These are phyloP conservation scores for Phenganax marumi DNA, from an alignment of 92 coral and sea anemone species.

Conservation along the genomic window DNA sequence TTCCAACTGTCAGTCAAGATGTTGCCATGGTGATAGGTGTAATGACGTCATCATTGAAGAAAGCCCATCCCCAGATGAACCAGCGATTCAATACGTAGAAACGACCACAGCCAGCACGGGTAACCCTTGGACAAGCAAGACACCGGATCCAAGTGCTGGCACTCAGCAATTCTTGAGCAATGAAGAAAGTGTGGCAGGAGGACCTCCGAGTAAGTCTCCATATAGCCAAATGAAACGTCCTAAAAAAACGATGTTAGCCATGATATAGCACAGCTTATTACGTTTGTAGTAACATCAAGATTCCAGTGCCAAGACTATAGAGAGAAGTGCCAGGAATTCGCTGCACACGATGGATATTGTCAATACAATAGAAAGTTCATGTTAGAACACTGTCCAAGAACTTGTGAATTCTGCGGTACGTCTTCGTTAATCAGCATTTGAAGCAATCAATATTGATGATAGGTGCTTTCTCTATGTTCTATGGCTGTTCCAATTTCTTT, in stretches of 20 bases:
- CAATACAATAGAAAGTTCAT: slow-evolving; percentile 23
- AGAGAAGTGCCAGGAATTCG: slow-evolving; percentile 5
- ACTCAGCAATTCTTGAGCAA: background rate
- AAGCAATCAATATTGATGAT: background rate
- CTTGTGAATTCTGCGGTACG: slow-evolving; percentile 36
- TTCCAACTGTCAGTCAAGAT: slow-evolving; percentile 15
- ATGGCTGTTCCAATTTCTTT: background rate
- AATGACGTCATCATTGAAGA: slow-evolving; percentile 9
- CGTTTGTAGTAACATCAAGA: background rate
- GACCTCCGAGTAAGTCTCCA: slow-evolving; percentile 19
- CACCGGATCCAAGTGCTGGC: background rate
- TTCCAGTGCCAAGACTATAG: slow-evolving; percentile 25
- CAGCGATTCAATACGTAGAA: background rate
- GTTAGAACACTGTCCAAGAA: slow-evolving; percentile 15
- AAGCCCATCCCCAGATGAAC: background rate
- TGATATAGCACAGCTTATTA: background rate
- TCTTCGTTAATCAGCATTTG: background rate
- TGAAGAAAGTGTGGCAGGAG: slow-evolving; percentile 2
- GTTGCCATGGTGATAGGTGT: slow-evolving; percentile 33
- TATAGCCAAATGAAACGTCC: background rate
- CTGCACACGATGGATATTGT: slow-evolving; percentile 7
- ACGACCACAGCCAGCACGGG: background rate
- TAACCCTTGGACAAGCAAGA: background rate
- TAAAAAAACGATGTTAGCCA: background rate
- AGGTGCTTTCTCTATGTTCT: background rate